A percentile compares a stretch with the other conserved stretches of the same genome.
Evolutionary conservation across 2,888 invertebrate species (phyloP).

Genomic region (Epinotia brunnichana): DNA sequence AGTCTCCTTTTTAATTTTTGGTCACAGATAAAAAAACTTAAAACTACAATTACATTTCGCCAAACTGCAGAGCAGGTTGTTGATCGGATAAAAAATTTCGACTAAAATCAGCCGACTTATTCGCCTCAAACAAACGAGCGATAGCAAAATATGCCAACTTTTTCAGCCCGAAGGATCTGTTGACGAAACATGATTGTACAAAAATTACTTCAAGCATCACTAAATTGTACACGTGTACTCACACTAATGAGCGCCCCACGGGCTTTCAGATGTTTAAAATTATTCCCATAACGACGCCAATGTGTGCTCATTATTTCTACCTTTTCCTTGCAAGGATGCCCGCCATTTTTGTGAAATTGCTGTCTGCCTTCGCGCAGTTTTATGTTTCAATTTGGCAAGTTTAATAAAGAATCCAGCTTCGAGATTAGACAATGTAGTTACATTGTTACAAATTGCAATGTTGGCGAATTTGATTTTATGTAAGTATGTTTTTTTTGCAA

Average conservation of each 20-base stretch:
- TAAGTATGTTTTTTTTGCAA: background rate
- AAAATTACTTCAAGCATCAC: slow-evolving; percentile 10
- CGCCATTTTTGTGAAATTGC: slow-evolving; percentile 32
- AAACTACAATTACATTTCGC: too few relatives aligned
- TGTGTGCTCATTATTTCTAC: slow-evolving; percentile 40
- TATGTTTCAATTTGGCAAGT: slow-evolving; percentile 39
- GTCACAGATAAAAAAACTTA: too few relatives aligned
- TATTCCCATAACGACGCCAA: slow-evolving; percentile 31
- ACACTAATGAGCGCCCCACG: slow-evolving; percentile 22
- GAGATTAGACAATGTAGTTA: slow-evolving; percentile 8
- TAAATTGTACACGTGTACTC: background rate
- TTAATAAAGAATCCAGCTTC: slow-evolving; percentile 32
- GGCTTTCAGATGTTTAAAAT: slow-evolving; percentile 39
- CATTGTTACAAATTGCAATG: background rate
- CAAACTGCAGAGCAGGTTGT: too few relatives aligned
- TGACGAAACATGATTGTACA: slow-evolving; percentile 10
- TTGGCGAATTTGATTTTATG: background rate
- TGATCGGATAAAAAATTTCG: background rate
- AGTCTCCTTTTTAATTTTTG: too few relatives aligned
- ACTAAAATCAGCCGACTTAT: background rate
- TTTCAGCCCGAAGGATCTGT: background rate
- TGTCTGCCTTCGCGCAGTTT: slow-evolving; percentile 30
- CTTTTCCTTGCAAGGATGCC: slow-evolving; percentile 27
- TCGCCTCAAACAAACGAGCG: slow-evolving; percentile 6
- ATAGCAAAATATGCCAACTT: background rate